Base-by-base conservation (phyloP, 2,113 vertebrate genomes). In the Alces alces region DNA sequence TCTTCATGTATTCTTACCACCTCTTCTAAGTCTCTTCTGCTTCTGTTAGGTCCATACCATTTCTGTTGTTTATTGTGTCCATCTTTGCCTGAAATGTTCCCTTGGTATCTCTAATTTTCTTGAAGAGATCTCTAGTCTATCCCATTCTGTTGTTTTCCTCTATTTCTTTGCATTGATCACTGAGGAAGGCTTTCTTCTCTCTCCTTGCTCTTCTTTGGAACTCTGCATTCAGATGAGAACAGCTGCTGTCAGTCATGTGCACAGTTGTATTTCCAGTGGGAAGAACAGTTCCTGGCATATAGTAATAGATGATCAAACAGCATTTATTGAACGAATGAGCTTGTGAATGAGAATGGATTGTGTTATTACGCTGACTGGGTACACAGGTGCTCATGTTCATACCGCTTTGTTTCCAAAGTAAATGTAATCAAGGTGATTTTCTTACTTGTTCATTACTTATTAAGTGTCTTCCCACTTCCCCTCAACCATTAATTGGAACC, bases 361-460 rank as follows among this genome's bases (percentile, higher is more conserved):
- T 96, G 58, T 97, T 92, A 87, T 95, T 89, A 79, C 8, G 58
- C 28, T 96, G 94, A 92, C 76, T 93, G 70, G 58, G 27, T 47
- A 39, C 61, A 86, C 10, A 95, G 76, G 88, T 95, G 16, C 93
- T 96, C 54, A 94, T 58, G 45, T 78, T 95, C 50, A 61, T 92
- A 97, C 8, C 23, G 11, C 39, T 96, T 91, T 93, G 58, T 91
- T 93, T 80, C 70, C 45, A 93, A 97, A 97, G 80, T 95, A 97
- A 96, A 88, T 76, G 11, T 82, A 95, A 96, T 92, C 52, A 97
- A 90, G 85, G 58, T 88, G 45, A 28, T 84, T 95, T 85, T 88
- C 50, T 83, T 87, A 82, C 47, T 93, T 93, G 52, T 86, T 89
- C 21, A 83, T 97, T 97, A 60, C n/a, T 84, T 97, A 70, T 58